Base-by-base conservation (phyloP, 2,888 invertebrate genomes). In the Coremacera marginata region DNA sequence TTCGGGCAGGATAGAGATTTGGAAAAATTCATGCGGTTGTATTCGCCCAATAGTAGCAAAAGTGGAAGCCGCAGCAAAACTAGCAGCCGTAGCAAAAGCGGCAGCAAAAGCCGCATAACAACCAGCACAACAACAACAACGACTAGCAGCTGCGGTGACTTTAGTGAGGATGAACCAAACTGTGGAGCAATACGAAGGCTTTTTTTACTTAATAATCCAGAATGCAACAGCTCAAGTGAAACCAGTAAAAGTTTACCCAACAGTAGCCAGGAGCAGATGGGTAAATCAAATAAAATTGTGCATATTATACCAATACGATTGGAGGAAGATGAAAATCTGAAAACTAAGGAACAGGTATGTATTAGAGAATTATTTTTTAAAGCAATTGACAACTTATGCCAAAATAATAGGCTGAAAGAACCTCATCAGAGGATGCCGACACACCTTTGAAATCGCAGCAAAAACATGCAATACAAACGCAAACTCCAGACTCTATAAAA, bases 401-500 rank as follows among this genome's bases (percentile, higher is more conserved):
- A 37, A 62, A 5, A 31, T 34, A 19, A 44, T 22, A 75, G 37
- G 25, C 77, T 55, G 57, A 77, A 19, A 60, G 51, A 72, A 78
- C 52, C n/a, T 27, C 37, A 1, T 55, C 60, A 1, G 71, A 73
- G 34, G 73, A 49, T 7, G n/a, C 25, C 57, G 16, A 14, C 8
- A 57, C 70, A 14, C 68, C 70, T n/a, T 31, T 3, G 4, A 70
- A 49, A 27, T 0, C 49, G 5, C 31, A 49, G 9, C 22, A 44
- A 5, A 62, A 44, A 27, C 11, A 76, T 51, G 16, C 76, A 60
- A 68, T 75, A 57, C 75, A 80, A 63, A 76, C 79, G 88, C 85
- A 91, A 31, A 94, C 95, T 7, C 95, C 95, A 1, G 93, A 94
- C 22, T 95, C 95, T 80, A 94, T 94, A 84, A 89, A 94, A 0